Evolutionary conservation across 2,888 invertebrate genomes (phyloP).

Genomic region (Coelogynopora nodosa): DNA sequence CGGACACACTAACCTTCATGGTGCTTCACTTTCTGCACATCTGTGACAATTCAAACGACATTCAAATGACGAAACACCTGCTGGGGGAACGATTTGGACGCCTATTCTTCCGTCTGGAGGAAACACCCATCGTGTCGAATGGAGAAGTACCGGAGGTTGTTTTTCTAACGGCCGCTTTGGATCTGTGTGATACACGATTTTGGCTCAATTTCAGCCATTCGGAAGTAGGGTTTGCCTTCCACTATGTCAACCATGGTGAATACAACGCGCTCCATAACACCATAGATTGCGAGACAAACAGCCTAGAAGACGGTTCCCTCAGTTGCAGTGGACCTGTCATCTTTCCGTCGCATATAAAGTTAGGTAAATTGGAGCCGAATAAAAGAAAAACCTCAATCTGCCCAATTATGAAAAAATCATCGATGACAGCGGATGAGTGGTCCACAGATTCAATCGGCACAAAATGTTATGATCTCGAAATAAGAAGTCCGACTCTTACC

Average conservation of each 20-base stretch:
- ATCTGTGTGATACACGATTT: neutral
- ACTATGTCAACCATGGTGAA: neutral
- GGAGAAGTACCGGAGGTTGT: neutral
- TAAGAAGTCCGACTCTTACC: no score
- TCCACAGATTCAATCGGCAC: no score
- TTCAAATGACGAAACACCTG: neutral
- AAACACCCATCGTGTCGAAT: neutral
- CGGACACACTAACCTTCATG: neutral
- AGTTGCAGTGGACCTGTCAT: no score
- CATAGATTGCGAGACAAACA: no score
- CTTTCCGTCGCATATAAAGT: no score
- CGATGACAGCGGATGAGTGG: no score
- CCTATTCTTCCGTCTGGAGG: neutral
- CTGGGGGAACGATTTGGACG: neutral
- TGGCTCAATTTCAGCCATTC: slow-evolving; percentile 6
- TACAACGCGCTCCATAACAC: neutral
- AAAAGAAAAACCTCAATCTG: no score
- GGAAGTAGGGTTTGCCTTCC: neutral
- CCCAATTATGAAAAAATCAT: no score
- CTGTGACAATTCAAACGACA: neutral
- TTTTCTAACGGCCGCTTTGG: neutral
- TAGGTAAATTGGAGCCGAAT: no score
- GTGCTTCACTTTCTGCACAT: neutral
- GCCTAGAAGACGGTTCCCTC: no score
- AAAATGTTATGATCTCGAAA: no score